These are phyloP conservation scores for Hylaeus volcanicus DNA, from an alignment of 1,140 invertebrate genomes.

Conservation along the genomic window DNA sequence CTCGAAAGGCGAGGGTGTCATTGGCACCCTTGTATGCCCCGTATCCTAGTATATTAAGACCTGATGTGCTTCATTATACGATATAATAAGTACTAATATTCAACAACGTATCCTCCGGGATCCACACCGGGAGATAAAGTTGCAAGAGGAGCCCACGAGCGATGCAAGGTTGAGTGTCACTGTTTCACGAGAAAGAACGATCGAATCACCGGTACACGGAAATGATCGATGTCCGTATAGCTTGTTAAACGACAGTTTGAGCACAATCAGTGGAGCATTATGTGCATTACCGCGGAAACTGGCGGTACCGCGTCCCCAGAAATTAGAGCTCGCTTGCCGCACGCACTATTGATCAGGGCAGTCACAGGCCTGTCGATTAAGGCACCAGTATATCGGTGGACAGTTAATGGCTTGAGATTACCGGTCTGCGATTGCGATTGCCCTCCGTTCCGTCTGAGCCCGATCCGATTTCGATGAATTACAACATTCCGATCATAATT, in stretches of 20 bases:
- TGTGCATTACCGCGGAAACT: slow-evolving; percentile 50
- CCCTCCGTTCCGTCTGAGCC: slow-evolving; percentile 31
- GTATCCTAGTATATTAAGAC: no score
- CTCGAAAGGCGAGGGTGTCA: no score
- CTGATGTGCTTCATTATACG: no score
- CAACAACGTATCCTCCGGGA: no score
- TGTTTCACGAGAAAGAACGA: neutral
- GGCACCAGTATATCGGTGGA: slow-evolving; percentile 43
- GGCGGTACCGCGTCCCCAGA: slow-evolving; percentile 43
- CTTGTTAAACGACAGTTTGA: slow-evolving; percentile 64
- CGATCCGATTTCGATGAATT: slow-evolving; percentile 53
- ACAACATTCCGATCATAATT: slow-evolving; percentile 42
- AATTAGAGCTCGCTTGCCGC: slow-evolving; percentile 47
- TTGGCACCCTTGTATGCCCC: no score
- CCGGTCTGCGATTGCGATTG: slow-evolving; percentile 38
- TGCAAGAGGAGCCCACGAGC: no score
- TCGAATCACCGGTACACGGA: slow-evolving; percentile 30
- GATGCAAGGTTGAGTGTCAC: no score
- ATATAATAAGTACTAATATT: no score
- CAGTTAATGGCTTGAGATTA: slow-evolving; percentile 59
- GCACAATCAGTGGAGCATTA: slow-evolving; percentile 51
- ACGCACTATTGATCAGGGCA: slow-evolving; percentile 57
- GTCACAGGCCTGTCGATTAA: slow-evolving; percentile 55
- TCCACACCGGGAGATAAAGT: no score
- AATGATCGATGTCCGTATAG: slow-evolving; percentile 57